These are phyloP conservation scores for Phymatocera aterrima DNA, from an alignment of 2,888 invertebrate species.

Conservation along the genomic window DNA sequence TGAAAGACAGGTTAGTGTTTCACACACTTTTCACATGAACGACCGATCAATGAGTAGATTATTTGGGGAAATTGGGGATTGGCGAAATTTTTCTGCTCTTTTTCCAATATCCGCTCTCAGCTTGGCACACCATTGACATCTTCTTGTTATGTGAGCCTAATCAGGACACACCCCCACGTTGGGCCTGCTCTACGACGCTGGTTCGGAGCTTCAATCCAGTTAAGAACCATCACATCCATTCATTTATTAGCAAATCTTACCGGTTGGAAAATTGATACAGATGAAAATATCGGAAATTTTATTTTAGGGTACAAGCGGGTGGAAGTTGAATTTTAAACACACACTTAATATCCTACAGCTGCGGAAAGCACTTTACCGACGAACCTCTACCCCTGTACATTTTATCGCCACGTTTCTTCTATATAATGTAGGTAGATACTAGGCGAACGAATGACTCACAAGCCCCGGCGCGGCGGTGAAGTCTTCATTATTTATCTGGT, in stretches of 20 bases:
- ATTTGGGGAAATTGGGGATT: neutral
- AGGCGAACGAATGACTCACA: neutral
- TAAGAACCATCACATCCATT: no score
- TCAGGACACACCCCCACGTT: neutral
- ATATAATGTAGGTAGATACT: neutral
- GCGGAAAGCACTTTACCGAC: conserved; percentile 12
- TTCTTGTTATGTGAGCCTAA: conserved; percentile 10
- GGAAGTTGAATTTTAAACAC: neutral
- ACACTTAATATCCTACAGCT: neutral
- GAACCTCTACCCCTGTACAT: neutral
- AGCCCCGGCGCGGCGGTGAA: neutral
- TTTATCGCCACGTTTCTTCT: conserved; percentile 15
- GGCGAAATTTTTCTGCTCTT: conserved; percentile 54
- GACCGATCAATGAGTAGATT: neutral
- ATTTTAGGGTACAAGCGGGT: conserved; percentile 20
- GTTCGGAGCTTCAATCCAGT: neutral
- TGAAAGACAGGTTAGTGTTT: conserved; percentile 79
- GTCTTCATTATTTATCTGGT: conserved; percentile 29
- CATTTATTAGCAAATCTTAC: no score
- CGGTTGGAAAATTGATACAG: conserved; percentile 17
- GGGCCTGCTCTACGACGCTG: neutral
- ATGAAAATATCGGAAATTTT: neutral
- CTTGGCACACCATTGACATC: conserved; percentile 52
- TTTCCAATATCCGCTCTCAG: conserved; percentile 56
- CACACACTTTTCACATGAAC: conserved; percentile 54